Base-by-base conservation (phyloP, 2,113 vertebrate genomes). In the Grantiella picta region DNA sequence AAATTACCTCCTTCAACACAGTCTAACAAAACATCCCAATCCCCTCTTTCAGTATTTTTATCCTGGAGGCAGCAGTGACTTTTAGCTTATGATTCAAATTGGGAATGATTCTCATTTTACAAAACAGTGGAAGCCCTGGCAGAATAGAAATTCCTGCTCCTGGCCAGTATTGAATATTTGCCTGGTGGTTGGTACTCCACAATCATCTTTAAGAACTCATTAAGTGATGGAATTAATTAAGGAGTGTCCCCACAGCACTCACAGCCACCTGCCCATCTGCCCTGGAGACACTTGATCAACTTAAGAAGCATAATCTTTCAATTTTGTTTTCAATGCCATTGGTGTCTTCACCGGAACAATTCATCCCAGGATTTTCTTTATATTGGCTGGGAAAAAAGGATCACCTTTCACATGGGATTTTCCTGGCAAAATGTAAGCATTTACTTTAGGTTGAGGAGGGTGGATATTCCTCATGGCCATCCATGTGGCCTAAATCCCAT, bases 21-120 rank as follows among this genome's bases (percentile, higher is more conserved):
- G 40, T 85, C 71, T 86, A 61, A 86, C 54, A 90, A 95, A 96
- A 94, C 68, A 69, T 86, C 85, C 49, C 85, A 23, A 20, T 31
- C 40, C 15, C 6, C 17, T 68, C 57, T 64, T 56, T n/a, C 70
- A 49, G 17, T 27, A 35, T 60, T 91, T 89, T 87, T 90, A 40
- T 85, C 68, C 92, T 70, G 45, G 25, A 93, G 66, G 71, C 59
- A 93, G 54, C 20, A 72, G 59, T 2, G 3, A 53, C 44, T 94
- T 87, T 25, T 22, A 71, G 47, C 2, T 79, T 91, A 69, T 45
- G 40, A 45, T 91, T 82, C 42, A 76, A 53, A 85, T 27, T 9
- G 31, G 27, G 35, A 91, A 69, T 33, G 36, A 72, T 76, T 95
- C 54, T 76, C 38, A 8, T 66, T 94, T 92, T 65, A 71, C 33